Percentiles rank a stretch among this genome's conserved stretches.
These are phyloP conservation scores for Periophthalmus magnuspinnatus DNA, from an alignment of 2,797 vertebrate genomes.

Conservation along the genomic window DNA sequence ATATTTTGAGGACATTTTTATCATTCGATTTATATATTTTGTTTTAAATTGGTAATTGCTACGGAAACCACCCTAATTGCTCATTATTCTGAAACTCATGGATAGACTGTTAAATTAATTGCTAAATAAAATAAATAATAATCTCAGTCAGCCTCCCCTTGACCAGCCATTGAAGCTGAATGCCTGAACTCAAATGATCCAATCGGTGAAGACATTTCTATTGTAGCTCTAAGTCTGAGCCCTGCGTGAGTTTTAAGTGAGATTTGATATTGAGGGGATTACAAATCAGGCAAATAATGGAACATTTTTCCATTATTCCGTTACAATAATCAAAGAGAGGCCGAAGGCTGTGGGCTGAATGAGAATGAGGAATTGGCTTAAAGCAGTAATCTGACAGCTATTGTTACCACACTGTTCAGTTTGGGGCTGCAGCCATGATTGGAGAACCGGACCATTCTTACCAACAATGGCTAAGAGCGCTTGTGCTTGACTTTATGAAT, in stretches of 20 bases:
- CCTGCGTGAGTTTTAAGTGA: constrained; percentile 31
- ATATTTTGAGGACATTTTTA: too few species aligned
- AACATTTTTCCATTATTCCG: constrained; percentile 35
- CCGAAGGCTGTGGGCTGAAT: constrained; percentile 33
- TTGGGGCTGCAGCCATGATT: constrained; percentile 38
- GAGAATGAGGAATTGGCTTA: constrained; percentile 40
- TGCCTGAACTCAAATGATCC: constrained; percentile 21
- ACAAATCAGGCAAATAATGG: constrained; percentile 32
- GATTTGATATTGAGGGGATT: constrained; percentile 47
- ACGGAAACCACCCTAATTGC: too few species aligned
- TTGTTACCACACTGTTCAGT: constrained; percentile 41
- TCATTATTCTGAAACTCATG: too few species aligned
- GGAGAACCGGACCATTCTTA: constrained; percentile 17
- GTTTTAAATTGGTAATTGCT: too few species aligned
- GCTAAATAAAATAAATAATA: background rate
- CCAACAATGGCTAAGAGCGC: constrained; percentile 25
- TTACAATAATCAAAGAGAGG: constrained; percentile 43
- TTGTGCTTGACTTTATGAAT: constrained; percentile 37
- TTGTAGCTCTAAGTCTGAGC: constrained; percentile 31
- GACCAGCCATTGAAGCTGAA: background rate
- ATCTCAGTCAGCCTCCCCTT: background rate
- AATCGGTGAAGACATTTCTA: constrained; percentile 19
- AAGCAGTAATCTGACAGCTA: constrained; percentile 58
- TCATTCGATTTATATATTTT: too few species aligned
- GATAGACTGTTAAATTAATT: background rate